Percentiles rank a stretch among this genome's conserved stretches.
Conservation (phyloP, 1,140 invertebrate species). For the Drosophila persimilis region DNA sequence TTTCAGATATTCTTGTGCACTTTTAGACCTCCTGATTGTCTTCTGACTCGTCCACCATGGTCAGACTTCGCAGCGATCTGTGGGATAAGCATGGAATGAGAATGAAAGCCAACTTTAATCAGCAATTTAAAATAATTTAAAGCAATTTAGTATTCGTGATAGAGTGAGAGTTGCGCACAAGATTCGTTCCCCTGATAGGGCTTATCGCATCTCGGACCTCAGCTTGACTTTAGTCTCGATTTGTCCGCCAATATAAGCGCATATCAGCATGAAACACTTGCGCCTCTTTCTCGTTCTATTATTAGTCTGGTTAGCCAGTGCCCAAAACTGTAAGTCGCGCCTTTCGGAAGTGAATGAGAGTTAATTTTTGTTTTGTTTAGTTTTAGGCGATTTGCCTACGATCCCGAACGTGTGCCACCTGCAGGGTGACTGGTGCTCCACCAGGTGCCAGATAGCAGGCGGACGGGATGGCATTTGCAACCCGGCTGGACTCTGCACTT, state of each 20-base stretch:
- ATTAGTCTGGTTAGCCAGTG: constrained; percentile 44
- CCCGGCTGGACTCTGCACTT: constrained; percentile 62
- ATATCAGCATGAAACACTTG: constrained; percentile 45
- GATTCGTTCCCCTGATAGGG: constrained; percentile 30
- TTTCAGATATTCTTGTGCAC: constrained; percentile 42
- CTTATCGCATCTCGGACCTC: constrained; percentile 25
- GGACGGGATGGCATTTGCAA: constrained; percentile 69
- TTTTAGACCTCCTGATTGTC: constrained; percentile 73
- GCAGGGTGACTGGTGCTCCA: constrained; percentile 60
- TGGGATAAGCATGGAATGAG: background rate
- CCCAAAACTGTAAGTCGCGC: constrained; percentile 38
- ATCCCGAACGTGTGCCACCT: constrained; percentile 49
- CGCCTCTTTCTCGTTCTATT: constrained; percentile 23
- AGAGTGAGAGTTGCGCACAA: constrained; percentile 26
- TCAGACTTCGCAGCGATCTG: constrained; percentile 81
- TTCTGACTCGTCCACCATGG: constrained; percentile 75
- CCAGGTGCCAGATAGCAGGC: constrained; percentile 61
- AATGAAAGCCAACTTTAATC: constrained; percentile 25
- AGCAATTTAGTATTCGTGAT: constrained; percentile 12
- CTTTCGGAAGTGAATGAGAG: constrained; percentile 10
- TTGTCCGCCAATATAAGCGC: constrained; percentile 12
- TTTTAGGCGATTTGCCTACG: constrained; percentile 42
- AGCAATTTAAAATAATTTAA: constrained; percentile 11
- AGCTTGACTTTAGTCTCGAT: constrained; percentile 32
- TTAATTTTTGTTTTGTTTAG: constrained; percentile 31